Base-by-base conservation (phyloP, 2,888 invertebrate genomes). In the Latrodectus elegans region DNA sequence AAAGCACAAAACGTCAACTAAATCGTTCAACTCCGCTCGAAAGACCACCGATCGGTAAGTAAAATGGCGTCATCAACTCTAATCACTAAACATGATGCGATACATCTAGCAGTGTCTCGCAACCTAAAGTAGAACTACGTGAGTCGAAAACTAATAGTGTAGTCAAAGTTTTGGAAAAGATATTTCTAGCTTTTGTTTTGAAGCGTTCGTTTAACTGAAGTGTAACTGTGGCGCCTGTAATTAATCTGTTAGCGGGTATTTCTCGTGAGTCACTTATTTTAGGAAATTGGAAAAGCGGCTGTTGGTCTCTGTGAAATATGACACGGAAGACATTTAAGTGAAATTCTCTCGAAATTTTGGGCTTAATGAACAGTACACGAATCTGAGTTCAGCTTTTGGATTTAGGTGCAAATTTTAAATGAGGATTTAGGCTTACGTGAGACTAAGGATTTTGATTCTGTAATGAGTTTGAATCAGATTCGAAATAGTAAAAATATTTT, bases 171-270 rank as follows among this genome's bases (percentile, higher is more conserved):
- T 77, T 68, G n/a, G 67, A 68, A 77, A 38, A 68, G 77, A 77
- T 77, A 77, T 77, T 77, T 67, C 53, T 53, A 68, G 76, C 51
- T 52, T 65, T 67, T 76, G 64, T 65, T 77, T 52, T 77, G 26
- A 52, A 52, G 77, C 52, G 26, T 52, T 77, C 26, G 77, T 67
- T 65, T 52, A 65, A 77, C 52, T 77, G 68, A 77, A 77, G 77
- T 22, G 77, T 17, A 68, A 77, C 76, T 15, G 49, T 76, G 65
- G 52, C 52, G 65, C 77, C 60, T 26, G 79, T 79, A 79, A 79
- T 79, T 79, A 79, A 79, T 79, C 71, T 53, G 68, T 77, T 68
- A 76, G 76, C 55, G 73, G 73, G 53, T 22, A 75, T 75, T 65
- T 65, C 65, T 76, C 65, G 64, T 64, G 55, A 79, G 68, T 22